A percentile compares a stretch with the other conserved stretches of the same genome.
Conservation (phyloP, 2,797 vertebrate species). For the Tinamus major region DNA sequence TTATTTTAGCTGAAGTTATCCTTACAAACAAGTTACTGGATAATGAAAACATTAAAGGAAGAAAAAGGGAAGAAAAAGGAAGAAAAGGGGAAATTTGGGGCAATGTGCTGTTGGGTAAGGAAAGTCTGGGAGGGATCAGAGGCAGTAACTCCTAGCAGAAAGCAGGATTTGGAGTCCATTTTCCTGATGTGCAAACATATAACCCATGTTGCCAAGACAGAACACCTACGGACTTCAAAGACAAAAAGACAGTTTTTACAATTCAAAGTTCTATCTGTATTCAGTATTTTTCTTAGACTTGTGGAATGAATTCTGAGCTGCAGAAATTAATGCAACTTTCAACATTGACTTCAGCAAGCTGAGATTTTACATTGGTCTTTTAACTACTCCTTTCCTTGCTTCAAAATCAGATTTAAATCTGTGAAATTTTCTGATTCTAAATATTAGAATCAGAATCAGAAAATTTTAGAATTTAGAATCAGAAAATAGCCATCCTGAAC, state of each 20-base stretch:
- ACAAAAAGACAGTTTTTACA: neutral
- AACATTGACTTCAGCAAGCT: neutral
- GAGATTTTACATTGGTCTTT: neutral
- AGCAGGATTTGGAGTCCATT: neutral
- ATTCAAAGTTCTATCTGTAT: neutral
- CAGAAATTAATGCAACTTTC: neutral
- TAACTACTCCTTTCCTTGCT: neutral
- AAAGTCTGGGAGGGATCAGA: neutral
- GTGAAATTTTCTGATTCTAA: too few relatives aligned
- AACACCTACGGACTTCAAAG: neutral
- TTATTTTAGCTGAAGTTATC: neutral
- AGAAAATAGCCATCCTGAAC: neutral
- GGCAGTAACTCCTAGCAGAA: neutral
- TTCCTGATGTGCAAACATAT: neutral
- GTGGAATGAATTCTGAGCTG: neutral
- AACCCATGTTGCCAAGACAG: neutral
- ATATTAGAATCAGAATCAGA: too few relatives aligned
- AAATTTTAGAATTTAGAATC: neutral
- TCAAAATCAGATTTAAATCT: neutral
- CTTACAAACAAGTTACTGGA: neutral
- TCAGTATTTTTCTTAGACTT: neutral
- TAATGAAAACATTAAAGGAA: neutral
- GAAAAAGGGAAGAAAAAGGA: too few relatives aligned
- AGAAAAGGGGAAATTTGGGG: rapidly evolving
- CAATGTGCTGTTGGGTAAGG: neutral